These are phyloP conservation scores for Portunus trituberculatus DNA, from an alignment of 1,140 invertebrate genomes.

Conservation along the genomic window DNA sequence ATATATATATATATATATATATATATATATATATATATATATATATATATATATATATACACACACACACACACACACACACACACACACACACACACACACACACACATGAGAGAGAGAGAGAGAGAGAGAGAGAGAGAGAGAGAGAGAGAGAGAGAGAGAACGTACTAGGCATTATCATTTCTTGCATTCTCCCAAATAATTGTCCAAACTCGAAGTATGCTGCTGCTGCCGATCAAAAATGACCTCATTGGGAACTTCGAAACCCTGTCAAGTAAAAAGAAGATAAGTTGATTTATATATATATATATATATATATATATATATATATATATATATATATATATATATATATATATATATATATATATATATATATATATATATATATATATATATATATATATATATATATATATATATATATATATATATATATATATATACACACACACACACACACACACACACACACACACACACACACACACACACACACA, in stretches of 20 bases:
- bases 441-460: conserved; percentile 1
- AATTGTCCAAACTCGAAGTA: no score
- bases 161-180: neutral
- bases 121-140: neutral
- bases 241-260: no score
- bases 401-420: conserved; percentile 39
- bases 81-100: no score
- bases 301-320: neutral
- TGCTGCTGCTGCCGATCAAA: no score
- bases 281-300: no score
- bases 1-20: no score
- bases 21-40: no score
- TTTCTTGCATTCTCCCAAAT: no score
- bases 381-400: conserved; percentile 38
- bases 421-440: conserved; percentile 43
- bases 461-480: neutral
- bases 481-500: neutral
- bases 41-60: no score
- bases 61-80: no score
- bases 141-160: neutral
- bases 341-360: conserved; percentile 38
- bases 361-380: conserved; percentile 33
- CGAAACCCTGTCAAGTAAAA: no score
- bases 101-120: no score
- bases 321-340: conserved; percentile 35